Conservation (phyloP, 1,140 invertebrate species). For the Bactericera cockerelli region DNA sequence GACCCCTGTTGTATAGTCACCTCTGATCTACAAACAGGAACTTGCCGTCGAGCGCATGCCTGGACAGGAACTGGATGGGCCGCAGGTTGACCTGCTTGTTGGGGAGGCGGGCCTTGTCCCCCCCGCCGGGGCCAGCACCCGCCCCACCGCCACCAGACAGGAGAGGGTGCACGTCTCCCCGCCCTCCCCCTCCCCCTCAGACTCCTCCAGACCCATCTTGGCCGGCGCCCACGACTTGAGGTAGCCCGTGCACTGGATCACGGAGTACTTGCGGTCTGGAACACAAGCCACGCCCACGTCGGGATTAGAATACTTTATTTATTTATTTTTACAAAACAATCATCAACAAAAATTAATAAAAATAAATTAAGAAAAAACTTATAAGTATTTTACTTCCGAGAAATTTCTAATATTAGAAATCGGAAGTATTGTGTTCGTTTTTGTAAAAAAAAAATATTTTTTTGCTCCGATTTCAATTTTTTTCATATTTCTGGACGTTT, state of each 20-base stretch:
- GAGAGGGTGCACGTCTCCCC: conserved; percentile 57
- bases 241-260: conserved; percentile 80
- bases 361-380: no score
- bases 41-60: conserved; percentile 41
- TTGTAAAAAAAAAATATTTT: no score
- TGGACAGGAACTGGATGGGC: conserved; percentile 39
- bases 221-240: conserved; percentile 78
- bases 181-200: conserved; percentile 44
- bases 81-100: conserved; percentile 21
- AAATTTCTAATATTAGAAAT: no score
- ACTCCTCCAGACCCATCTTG: conserved; percentile 47
- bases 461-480: no score
- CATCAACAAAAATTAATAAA: no score
- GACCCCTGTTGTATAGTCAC: no score
- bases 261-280: conserved; percentile 56
- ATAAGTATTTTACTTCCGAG: no score
- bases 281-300: no score
- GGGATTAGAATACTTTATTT: no score
- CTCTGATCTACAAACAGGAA: conserved; percentile 51
- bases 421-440: no score
- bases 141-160: conserved; percentile 69
- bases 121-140: conserved; percentile 40
- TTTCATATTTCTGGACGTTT: no score
- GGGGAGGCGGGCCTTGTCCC: conserved; percentile 17
- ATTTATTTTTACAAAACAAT: no score